Evolutionary conservation across 2,113 vertebrate genomes (phyloP).

Genomic region (Cinclus mexicanus): DNA sequence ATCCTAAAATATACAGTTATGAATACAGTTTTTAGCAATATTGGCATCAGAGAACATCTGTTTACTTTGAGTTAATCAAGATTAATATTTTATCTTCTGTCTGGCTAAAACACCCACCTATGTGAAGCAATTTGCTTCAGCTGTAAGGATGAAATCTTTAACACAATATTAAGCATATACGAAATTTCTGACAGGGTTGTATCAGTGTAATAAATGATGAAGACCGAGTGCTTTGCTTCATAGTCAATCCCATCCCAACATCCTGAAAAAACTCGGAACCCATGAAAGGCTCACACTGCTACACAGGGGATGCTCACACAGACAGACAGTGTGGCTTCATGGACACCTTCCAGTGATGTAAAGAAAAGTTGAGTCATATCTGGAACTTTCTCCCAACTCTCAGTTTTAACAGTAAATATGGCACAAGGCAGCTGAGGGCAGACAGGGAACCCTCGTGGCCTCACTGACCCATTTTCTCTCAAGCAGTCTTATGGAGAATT

Average conservation of each 20-base stretch:
- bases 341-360: neutral
- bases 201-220: neutral
- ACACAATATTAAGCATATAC: neutral
- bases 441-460: neutral
- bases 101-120: slow-evolving; percentile 37
- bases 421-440: neutral
- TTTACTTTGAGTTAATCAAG: slow-evolving; percentile 26
- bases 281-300: neutral
- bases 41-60: neutral
- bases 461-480: neutral
- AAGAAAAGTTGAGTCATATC: neutral
- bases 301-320: neutral
- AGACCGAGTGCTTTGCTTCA: neutral
- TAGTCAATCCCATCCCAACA: neutral
- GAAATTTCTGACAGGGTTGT: neutral
- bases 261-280: neutral
- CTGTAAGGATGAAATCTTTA: neutral
- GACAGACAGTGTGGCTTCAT: accelerated
- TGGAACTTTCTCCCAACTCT: neutral
- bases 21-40: neutral
- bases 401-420: neutral
- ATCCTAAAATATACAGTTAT: neutral
- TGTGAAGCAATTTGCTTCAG: neutral
- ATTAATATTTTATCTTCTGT: slow-evolving; percentile 17
- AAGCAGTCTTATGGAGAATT: neutral